Percentiles rank a stretch among this genome's conserved stretches.
These are phyloP conservation scores for Hypercompe scribonia DNA, from an alignment of 2,888 invertebrate genomes.

Conservation along the genomic window DNA sequence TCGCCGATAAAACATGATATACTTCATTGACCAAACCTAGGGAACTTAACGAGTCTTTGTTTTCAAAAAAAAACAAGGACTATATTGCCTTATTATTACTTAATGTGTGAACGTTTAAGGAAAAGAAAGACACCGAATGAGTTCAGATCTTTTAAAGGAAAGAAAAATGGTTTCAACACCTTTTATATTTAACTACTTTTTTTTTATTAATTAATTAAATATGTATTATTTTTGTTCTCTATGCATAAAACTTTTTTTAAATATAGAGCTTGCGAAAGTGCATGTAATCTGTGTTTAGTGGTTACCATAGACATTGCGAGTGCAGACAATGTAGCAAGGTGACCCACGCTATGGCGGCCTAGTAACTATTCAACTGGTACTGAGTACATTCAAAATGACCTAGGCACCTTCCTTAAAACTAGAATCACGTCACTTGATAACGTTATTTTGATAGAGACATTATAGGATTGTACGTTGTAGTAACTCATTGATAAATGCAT, in stretches of 20 bases:
- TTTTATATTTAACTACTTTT: neutral
- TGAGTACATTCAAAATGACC: neutral
- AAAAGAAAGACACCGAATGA: neutral
- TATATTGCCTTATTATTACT: constrained; percentile 19
- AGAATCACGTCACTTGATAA: neutral
- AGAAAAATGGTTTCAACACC: neutral
- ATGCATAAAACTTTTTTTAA: too few species aligned
- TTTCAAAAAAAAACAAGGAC: constrained; percentile 26
- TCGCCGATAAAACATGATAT: constrained; percentile 62
- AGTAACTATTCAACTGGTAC: neutral
- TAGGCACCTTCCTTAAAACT: neutral
- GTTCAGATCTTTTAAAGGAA: neutral
- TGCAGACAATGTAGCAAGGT: too few species aligned
- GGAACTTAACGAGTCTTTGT: constrained; percentile 60
- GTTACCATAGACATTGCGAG: too few species aligned
- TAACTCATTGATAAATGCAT: neutral
- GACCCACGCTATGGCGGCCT: too few species aligned
- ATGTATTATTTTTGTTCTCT: too few species aligned
- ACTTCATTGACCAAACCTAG: constrained; percentile 62
- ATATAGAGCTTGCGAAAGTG: too few species aligned
- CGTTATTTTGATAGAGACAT: neutral
- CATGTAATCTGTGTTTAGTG: too few species aligned
- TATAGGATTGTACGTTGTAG: neutral
- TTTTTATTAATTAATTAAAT: too few species aligned
- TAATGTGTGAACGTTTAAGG: neutral